Base-by-base conservation (phyloP, 2,888 invertebrate species). In the Hyles lineata region DNA sequence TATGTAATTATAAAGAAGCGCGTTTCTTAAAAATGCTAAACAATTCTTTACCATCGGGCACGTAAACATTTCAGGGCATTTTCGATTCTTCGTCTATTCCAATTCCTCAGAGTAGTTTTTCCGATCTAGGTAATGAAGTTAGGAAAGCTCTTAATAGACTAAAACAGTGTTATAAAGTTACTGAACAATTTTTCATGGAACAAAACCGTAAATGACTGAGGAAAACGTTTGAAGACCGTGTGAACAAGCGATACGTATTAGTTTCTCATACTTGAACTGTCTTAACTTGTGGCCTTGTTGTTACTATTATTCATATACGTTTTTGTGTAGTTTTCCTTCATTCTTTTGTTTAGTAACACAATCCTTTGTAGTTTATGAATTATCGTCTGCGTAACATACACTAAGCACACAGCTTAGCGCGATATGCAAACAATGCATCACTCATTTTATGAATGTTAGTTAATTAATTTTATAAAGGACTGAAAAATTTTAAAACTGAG, bases 221-320 rank as follows among this genome's bases (percentile, higher is more conserved):
- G 6, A 67, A 67, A 50, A 67, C 15, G 17, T 3, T 43, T 63
- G 63, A 67, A 67, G 67, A 50, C 67, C 67, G 67, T 67, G 67
- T 2, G 67, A 67, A 67, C 21, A 43, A 43, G 21, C 63, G 8
- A 35, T 63, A 63, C 43, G 62, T 43, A 21, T 67, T 21, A 67
- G 43, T 19, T 67, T 67, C 63, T 25, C 67, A 67, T 67, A 43
- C 43, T 67, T 67, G 43, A 67, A 15, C 15, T 15, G 19, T 63
- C 50, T 50, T n/a, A 67, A 67, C 50, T 17, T 50, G 23, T 23
- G 50, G 50, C 67, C 67, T 67, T 67, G 63, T 35, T 43, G 43
- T 50, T 67, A 52, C 19, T 52, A 23, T 15, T 43, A 67, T 21
- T 67, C 67, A 50, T 67, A 50, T 67, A n/a, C 17, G n/a, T 50